These are phyloP conservation scores for Calcarius ornatus DNA, from an alignment of 2,113 vertebrate species.

Conservation along the genomic window DNA sequence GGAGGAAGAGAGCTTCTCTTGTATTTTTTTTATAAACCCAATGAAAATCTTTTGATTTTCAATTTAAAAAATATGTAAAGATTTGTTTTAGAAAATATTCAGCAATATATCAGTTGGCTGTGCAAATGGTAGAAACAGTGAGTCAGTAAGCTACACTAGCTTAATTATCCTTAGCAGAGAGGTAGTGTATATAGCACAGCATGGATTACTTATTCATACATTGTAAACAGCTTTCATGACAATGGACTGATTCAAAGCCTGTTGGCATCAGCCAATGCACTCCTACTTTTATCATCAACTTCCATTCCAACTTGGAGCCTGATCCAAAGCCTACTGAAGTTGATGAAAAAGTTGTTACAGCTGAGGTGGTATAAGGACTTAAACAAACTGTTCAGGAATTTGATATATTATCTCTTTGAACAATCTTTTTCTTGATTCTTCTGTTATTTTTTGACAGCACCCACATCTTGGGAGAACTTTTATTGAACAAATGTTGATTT, in stretches of 20 bases:
- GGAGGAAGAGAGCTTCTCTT: neutral
- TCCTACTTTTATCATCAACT: neutral
- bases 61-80: neutral
- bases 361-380: neutral
- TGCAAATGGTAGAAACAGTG: neutral
- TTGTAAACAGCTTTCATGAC: constrained; percentile 9
- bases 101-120: neutral
- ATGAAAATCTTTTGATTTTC: neutral
- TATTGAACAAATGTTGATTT: neutral
- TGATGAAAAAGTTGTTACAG: neutral
- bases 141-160: neutral
- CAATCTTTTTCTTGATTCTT: neutral
- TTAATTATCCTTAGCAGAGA: neutral
- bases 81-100: neutral
- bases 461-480: neutral
- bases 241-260: neutral
- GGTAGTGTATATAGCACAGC: neutral
- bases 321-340: neutral
- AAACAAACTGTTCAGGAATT: neutral
- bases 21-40: neutral
- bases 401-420: neutral
- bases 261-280: neutral
- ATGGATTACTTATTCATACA: neutral
- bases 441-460: neutral
- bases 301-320: neutral